phyloP scores from a whole-genome alignment of 1,140 invertebrate species.

The Laodelphax striatellus region DNA sequence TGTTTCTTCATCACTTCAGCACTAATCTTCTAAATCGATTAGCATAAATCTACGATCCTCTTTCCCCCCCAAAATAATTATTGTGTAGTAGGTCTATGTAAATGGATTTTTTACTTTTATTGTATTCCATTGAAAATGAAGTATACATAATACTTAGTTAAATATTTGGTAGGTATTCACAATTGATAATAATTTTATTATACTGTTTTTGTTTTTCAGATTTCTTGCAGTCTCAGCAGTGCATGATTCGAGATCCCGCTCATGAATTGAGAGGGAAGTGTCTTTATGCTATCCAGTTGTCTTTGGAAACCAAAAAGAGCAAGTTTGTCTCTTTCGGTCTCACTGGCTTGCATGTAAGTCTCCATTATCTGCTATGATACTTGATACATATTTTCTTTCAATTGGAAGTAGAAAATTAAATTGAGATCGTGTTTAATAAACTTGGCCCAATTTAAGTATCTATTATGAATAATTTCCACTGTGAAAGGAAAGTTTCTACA shows the following conservation, averaged over 20 bases:
- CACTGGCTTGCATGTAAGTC: slow-evolving; percentile 70
- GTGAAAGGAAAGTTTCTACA: too few species aligned
- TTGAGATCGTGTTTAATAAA: neutral
- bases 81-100: too few species aligned
- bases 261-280: slow-evolving; percentile 73
- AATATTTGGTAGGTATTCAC: too few species aligned
- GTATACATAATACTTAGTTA: too few species aligned
- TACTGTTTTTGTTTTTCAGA: slow-evolving; percentile 41
- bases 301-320: slow-evolving; percentile 75
- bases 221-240: slow-evolving; percentile 68
- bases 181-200: too few species aligned
- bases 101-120: too few species aligned
- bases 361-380: neutral
- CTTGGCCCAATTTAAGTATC: neutral
- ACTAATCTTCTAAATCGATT: too few species aligned
- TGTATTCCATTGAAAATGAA: too few species aligned
- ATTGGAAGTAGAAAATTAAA: neutral
- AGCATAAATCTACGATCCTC: too few species aligned
- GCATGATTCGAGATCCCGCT: slow-evolving; percentile 61
- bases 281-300: slow-evolving; percentile 67
- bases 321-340: slow-evolving; percentile 71
- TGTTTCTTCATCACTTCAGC: too few species aligned
- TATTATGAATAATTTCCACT: too few species aligned
- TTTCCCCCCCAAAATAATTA: too few species aligned
- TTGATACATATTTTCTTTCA: slow-evolving; percentile 1